phyloP scores from a whole-genome alignment of 2,797 vertebrate genomes.

The Gymnoscopelus braueri region DNA sequence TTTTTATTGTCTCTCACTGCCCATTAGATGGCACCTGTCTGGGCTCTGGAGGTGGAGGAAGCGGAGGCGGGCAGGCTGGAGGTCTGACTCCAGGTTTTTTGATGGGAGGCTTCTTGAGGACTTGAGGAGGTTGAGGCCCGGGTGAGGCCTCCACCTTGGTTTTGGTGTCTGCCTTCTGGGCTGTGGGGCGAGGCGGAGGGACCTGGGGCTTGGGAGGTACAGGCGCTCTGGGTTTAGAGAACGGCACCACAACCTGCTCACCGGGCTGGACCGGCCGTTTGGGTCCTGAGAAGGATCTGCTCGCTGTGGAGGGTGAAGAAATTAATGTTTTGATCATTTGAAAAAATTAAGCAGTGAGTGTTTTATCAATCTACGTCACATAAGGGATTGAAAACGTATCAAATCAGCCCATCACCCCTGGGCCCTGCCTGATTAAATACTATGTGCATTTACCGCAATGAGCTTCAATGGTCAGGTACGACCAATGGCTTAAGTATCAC shows the following conservation, averaged over 20 bases:
- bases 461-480: too few relatives aligned
- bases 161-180: neutral
- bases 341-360: too few relatives aligned
- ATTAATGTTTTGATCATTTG: too few relatives aligned
- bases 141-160: constrained; percentile 14
- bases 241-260: constrained; percentile 53
- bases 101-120: constrained; percentile 49
- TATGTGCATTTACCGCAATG: too few relatives aligned
- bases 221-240: constrained; percentile 50
- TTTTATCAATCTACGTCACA: too few relatives aligned
- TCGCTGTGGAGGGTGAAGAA: constrained; percentile 60
- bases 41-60: constrained; percentile 70
- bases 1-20: constrained; percentile 46
- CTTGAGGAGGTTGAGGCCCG: neutral
- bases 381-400: too few relatives aligned
- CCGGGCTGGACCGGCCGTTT: constrained; percentile 40
- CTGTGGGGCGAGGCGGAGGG: neutral
- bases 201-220: constrained; percentile 30
- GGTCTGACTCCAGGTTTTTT: constrained; percentile 70
- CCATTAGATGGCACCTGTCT: constrained; percentile 64
- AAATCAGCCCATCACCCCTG: too few relatives aligned
- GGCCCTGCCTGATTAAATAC: too few relatives aligned
- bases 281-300: constrained; percentile 51
- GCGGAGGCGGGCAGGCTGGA: constrained; percentile 81
- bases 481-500: too few relatives aligned